Evolutionary conservation across 2,888 invertebrate genomes (phyloP).

Genomic region (Perizoma flavofasciatum): DNA sequence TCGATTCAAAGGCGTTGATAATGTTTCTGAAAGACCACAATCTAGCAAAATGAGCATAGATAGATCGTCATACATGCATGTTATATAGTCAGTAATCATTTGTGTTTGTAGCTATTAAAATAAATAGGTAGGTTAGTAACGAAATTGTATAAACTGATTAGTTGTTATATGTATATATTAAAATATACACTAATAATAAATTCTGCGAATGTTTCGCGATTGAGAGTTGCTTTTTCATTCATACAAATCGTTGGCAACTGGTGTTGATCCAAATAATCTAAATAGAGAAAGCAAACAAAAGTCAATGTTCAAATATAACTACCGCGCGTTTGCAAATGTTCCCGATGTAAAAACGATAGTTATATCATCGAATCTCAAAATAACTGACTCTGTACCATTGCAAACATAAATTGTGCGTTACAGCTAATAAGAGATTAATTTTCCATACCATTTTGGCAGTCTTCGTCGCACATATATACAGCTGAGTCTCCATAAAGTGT

Average conservation of each 20-base stretch:
- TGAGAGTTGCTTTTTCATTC: conserved; percentile 34
- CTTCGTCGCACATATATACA: background rate
- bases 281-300: conserved; percentile 39
- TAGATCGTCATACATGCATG: background rate
- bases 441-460: conserved; percentile 14
- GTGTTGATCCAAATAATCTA: conserved; percentile 18
- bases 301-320: conserved; percentile 40
- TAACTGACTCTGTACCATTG: conserved; percentile 45
- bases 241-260: conserved; percentile 33
- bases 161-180: too few species aligned
- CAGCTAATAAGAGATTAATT: conserved; percentile 23
- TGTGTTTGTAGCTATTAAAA: conserved; percentile 2
- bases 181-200: conserved; percentile 25
- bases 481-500: too few species aligned
- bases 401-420: conserved; percentile 41
- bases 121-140: too few species aligned
- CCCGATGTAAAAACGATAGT: conserved; percentile 43
- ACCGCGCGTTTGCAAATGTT: conserved; percentile 39
- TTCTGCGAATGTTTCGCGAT: conserved; percentile 21
- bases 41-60: conserved; percentile 18
- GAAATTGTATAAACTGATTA: too few species aligned
- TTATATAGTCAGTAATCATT: background rate
- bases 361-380: conserved; percentile 48
- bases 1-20: conserved; percentile 42
- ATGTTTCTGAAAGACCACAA: conserved; percentile 45